Evolutionary conservation across 2,888 invertebrate genomes (phyloP).

Genomic region (Lottia scabra): DNA sequence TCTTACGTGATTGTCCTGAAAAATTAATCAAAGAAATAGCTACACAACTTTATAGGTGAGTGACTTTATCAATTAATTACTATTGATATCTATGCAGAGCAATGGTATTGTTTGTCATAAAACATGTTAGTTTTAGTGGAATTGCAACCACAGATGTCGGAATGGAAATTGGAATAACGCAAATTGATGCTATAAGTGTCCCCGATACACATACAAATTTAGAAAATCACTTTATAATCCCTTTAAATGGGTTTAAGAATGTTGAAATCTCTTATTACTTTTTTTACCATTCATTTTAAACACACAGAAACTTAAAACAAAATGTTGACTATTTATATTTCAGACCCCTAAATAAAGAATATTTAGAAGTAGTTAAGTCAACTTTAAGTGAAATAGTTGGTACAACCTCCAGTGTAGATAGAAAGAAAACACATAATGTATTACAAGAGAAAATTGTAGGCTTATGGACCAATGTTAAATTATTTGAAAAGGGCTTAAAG

Average conservation of each 20-base stretch:
- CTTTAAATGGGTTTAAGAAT: too few relatives aligned
- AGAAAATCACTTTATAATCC: too few relatives aligned
- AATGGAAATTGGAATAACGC: too few relatives aligned
- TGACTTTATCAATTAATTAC: too few relatives aligned
- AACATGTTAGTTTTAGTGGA: too few relatives aligned
- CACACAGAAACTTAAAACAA: background rate
- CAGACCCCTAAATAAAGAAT: constrained; percentile 66
- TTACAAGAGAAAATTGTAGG: constrained; percentile 86
- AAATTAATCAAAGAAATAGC: constrained; percentile 80
- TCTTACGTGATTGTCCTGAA: constrained; percentile 75
- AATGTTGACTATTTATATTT: background rate
- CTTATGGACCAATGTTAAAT: constrained; percentile 71
- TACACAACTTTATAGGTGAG: constrained; percentile 77
- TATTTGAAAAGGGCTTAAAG: constrained; percentile 70
- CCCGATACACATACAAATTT: too few relatives aligned
- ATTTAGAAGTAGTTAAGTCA: constrained; percentile 77
- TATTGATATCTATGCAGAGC: too few relatives aligned
- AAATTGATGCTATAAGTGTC: too few relatives aligned
- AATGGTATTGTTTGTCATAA: too few relatives aligned
- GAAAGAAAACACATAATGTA: constrained; percentile 82
- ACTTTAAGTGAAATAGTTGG: constrained; percentile 80
- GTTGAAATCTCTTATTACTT: too few relatives aligned
- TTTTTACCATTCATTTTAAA: too few relatives aligned
- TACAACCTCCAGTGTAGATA: constrained; percentile 76
- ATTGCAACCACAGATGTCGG: too few relatives aligned